Evolutionary conservation across 1,140 invertebrate genomes (phyloP), one percentile per base, ranked within the genome.

Genomic region (Alviniconcha marisindica): DNA sequence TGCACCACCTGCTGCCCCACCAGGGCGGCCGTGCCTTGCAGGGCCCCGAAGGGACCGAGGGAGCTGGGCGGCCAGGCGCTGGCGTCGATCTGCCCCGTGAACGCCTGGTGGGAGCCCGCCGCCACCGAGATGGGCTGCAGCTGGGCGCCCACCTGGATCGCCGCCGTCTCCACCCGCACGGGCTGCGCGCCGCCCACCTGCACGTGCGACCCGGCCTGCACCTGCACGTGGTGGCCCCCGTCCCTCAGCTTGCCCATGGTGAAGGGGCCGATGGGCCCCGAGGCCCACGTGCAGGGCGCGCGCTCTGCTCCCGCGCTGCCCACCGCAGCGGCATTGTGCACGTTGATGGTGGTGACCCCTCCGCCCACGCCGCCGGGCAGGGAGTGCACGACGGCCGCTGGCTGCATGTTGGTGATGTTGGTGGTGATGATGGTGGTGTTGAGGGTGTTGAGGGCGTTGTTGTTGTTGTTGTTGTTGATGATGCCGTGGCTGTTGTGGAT

Each of bases 1-100:
- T 80, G 78, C n/a, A 80, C 2, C 33, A 80, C 78, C 38, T 80
- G 78, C 51, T 80, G 78, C 2, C 78, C 78, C 56, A 80, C 78
- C 31, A 80, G 78, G 38, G 78, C n/a, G 36, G 60, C 60, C 0
- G 77, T 77, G 3, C 44, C 51, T 15, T 24, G 77, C 33, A 79
- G 28, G 60, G 51, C 28, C 0, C 56, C 60, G 56, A 80, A 80
- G 38, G 48, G 44, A 24, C 56, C 56, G 4, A 54, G 54, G 3
- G 78, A 10, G 18, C n/a, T 24, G n/a, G 36, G 18, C 14, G 40
- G 51, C 56, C 56, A 63, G 51, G 31, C 28, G 38, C 51, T 54
- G 21, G 56, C n/a, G 56, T 80, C 78, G 4, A 80, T 28, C 56
- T 80, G 78, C 28, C 78, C 78, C 31, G 77, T 40, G 56, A 24